Base-by-base conservation (phyloP, 2,113 vertebrate species). In the Cephalopterus ornatus region DNA sequence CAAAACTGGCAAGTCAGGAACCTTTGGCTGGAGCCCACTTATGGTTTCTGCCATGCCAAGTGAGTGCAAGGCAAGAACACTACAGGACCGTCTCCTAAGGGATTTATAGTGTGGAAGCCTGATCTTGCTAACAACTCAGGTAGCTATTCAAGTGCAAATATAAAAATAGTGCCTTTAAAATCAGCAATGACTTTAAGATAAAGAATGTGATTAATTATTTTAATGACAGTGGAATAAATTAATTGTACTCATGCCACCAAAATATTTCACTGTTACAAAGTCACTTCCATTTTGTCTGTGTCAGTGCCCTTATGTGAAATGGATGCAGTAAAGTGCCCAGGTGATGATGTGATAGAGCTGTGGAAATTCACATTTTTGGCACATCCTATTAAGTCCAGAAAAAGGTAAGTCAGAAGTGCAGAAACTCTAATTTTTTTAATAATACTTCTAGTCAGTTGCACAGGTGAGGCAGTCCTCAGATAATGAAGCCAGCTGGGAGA, bases 401-500 rank as follows among this genome's bases (percentile, higher is more conserved):
- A 81, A 90, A 68, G 27, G 21, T 46, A 53, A 75, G 41, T 49
- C 68, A 73, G 49, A 91, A 83, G 41, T 65, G 53, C n/a, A 94
- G 65, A 91, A 71, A 67, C 27, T 67, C 14, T 32, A 27, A 58
- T 47, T 42, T 63, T 81, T 81, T 32, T 32, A 39, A 41, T 72
- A 84, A 86, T 74, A 16, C 23, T 52, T 78, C 58, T 84, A 9
- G 26, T 63, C 72, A 84, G 46, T 67, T 92, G 35, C 44, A 94
- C 61, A 67, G 79, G 61, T 88, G 81, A 71, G 41, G 33, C 32
- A 92, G 41, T 37, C 62, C 72, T 87, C 70, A 79, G 39, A 76
- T 93, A 92, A 93, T 72, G 41, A 96, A 84, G 68, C 89, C 86
- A 89, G 14, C 14, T 87, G 86, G 83, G 86, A 93, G 80, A 94